Conservation (phyloP, 2,797 vertebrate species). For the Pampus argenteus region DNA sequence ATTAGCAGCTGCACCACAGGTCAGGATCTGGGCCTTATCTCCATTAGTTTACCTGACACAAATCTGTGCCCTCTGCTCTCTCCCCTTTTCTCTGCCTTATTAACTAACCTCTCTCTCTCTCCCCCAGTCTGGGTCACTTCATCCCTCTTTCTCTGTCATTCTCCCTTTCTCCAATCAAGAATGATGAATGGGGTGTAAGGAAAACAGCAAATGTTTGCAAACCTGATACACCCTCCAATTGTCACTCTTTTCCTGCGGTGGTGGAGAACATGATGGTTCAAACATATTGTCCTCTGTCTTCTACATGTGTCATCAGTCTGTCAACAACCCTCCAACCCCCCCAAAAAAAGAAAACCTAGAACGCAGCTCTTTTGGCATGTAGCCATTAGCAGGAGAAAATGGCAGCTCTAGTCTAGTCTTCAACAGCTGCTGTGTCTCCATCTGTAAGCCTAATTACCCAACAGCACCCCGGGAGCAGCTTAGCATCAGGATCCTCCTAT, state of each 20-base stretch:
- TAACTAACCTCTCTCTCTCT: conserved; percentile 55
- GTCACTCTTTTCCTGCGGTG: conserved; percentile 39
- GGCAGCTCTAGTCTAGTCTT: conserved; percentile 56
- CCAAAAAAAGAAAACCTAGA: conserved; percentile 4
- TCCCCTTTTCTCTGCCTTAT: conserved; percentile 55
- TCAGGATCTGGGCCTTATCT: conserved; percentile 74
- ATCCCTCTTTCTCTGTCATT: conserved; percentile 57
- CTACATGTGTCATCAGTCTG: conserved; percentile 58
- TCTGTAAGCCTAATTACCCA: conserved; percentile 75
- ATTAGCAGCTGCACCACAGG: conserved; percentile 65
- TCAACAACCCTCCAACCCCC: conserved; percentile 4
- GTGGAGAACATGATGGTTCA: conserved; percentile 42
- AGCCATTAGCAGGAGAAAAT: conserved; percentile 56
- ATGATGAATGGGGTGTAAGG: conserved; percentile 78
- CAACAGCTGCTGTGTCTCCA: conserved; percentile 73
- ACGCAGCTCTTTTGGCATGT: conserved; percentile 48
- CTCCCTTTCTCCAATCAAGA: conserved; percentile 73
- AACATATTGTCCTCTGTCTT: conserved; percentile 54
- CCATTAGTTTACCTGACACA: conserved; percentile 82
- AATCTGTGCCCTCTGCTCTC: conserved; percentile 63
- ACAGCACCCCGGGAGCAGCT: conserved; percentile 66
- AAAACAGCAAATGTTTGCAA: conserved; percentile 69
- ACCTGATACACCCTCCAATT: conserved; percentile 65
- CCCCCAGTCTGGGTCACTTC: conserved; percentile 51
- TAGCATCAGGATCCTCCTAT: conserved; percentile 66